These are phyloP conservation scores for Drosophila vallismaia DNA, from an alignment of 2,888 invertebrate genomes.

Conservation along the genomic window DNA sequence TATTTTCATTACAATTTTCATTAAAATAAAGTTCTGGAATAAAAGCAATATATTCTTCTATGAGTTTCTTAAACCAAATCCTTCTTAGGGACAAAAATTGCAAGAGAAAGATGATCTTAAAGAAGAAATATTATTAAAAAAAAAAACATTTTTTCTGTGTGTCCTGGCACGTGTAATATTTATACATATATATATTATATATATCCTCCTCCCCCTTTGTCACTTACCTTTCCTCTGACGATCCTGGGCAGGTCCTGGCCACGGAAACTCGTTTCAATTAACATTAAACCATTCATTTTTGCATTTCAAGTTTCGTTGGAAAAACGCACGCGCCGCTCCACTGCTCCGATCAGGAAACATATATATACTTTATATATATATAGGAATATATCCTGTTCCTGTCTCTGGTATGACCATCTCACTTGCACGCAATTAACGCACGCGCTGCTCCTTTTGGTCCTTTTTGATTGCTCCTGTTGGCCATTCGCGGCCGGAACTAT, in stretches of 20 bases:
- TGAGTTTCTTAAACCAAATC: too few relatives aligned
- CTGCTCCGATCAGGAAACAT: slow-evolving; percentile 12
- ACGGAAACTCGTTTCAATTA: slow-evolving; percentile 74
- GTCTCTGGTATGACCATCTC: slow-evolving; percentile 27
- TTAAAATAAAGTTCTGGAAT: too few relatives aligned
- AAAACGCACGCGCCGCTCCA: slow-evolving; percentile 46
- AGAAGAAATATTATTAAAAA: neutral
- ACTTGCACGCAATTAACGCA: slow-evolving; percentile 67
- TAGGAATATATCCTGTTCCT: neutral
- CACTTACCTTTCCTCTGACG: neutral
- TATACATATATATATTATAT: neutral
- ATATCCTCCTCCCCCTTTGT: neutral
- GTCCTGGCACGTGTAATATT: slow-evolving; percentile 12
- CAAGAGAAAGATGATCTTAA: too few relatives aligned
- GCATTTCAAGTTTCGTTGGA: slow-evolving; percentile 74
- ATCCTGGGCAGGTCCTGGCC: slow-evolving; percentile 42
- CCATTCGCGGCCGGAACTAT: slow-evolving; percentile 70
- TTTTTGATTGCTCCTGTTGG: slow-evolving; percentile 2
- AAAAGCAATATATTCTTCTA: too few relatives aligned
- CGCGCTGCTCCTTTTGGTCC: slow-evolving; percentile 41
- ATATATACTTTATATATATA: neutral
- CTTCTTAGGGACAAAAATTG: too few relatives aligned
- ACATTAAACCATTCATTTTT: slow-evolving; percentile 60
- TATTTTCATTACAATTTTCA: too few relatives aligned
- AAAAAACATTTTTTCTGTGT: neutral